phyloP scores from a whole-genome alignment of 2,888 invertebrate genomes.

The Cremastinae sp. region DNA sequence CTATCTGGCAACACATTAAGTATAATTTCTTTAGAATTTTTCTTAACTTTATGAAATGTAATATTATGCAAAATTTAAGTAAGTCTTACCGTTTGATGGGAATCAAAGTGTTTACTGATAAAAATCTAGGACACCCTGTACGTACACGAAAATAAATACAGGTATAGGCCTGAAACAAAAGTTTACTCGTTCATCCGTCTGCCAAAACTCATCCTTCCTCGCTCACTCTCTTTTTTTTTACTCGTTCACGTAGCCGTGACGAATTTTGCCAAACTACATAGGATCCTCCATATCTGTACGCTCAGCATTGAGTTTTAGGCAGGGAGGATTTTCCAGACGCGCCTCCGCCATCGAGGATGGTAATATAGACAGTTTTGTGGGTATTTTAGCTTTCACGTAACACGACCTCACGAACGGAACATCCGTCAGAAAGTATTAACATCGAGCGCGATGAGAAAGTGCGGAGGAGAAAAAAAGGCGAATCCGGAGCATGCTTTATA shows the following conservation, averaged over 20 bases:
- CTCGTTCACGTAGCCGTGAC: constrained; percentile 45
- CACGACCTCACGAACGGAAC: constrained; percentile 33
- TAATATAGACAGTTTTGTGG: constrained; percentile 12
- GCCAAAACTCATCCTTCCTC: neutral
- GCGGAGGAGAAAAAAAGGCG: neutral
- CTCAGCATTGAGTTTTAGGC: constrained; percentile 1
- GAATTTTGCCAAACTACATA: constrained; percentile 48
- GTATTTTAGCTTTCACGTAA: constrained; percentile 6
- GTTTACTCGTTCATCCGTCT: constrained; percentile 33
- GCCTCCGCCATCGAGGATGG: constrained; percentile 30
- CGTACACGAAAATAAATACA: too few species aligned
- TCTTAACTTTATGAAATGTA: too few species aligned
- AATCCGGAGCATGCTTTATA: constrained; percentile 28
- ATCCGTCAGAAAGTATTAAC: constrained; percentile 41
- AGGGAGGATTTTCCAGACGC: constrained; percentile 40
- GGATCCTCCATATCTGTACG: neutral
- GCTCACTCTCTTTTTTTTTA: constrained; percentile 6
- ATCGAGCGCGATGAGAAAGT: constrained; percentile 4
- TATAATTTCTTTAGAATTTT: too few species aligned
- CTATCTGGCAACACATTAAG: too few species aligned
- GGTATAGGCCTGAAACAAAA: constrained; percentile 55
- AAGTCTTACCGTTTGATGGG: too few species aligned
- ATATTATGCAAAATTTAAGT: too few species aligned
- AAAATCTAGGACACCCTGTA: too few species aligned
- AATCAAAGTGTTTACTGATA: too few species aligned